Percentiles rank a stretch among this genome's conserved stretches.
Conservation (phyloP, 2,113 vertebrate genomes). For the Poecile atricapillus region DNA sequence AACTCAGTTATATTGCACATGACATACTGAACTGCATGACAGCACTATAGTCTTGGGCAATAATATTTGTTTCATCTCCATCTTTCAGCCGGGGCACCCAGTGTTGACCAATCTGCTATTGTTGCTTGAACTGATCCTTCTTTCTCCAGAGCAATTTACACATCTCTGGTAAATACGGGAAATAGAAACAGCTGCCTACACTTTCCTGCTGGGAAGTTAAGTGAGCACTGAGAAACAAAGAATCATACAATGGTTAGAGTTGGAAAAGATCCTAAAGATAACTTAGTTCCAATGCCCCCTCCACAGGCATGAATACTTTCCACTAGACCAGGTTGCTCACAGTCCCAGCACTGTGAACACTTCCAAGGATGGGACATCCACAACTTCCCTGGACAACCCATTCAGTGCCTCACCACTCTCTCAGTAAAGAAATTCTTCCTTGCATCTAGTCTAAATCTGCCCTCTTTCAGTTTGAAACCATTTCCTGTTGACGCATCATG, state of each 20-base stretch:
- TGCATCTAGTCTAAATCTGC: no score
- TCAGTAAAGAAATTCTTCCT: no score
- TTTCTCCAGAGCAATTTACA: not conserved
- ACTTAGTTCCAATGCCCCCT: not conserved
- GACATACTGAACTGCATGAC: not conserved
- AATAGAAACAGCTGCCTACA: not conserved
- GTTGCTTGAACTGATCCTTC: not conserved
- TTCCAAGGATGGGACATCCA: not conserved
- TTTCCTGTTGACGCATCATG: not conserved
- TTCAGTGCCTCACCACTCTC: not conserved
- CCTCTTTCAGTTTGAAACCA: no score
- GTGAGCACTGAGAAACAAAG: not conserved
- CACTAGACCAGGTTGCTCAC: not conserved
- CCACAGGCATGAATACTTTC: not conserved
- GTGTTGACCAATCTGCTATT: not conserved
- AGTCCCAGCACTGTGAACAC: not conserved
- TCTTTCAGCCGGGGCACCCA: not conserved
- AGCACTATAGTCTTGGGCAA: fast-evolving
- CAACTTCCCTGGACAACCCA: not conserved
- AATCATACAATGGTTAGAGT: not conserved
- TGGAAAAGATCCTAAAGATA: not conserved
- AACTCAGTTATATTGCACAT: not conserved
- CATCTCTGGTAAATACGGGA: not conserved
- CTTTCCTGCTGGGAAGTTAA: not conserved
- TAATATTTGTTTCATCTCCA: not conserved